These are phyloP conservation scores for Albula goreensis DNA, from an alignment of 2,113 vertebrate species.

Conservation along the genomic window DNA sequence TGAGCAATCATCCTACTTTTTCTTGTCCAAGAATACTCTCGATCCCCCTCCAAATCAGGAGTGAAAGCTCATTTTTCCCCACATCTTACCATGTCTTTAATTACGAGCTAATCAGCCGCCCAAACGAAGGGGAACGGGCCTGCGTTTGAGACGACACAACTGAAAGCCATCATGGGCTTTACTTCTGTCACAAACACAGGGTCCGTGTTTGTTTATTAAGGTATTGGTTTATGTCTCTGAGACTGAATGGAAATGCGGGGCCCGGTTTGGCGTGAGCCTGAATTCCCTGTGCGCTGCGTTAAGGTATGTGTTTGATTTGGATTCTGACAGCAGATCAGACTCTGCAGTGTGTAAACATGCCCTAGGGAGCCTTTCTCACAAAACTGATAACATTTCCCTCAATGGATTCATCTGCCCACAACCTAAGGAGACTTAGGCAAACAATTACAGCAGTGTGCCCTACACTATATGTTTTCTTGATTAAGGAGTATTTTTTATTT, in stretches of 20 bases:
- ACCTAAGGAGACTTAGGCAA: not conserved
- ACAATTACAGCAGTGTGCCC: not conserved
- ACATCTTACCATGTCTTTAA: conserved; percentile 49
- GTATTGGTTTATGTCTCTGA: not conserved
- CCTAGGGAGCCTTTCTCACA: not conserved
- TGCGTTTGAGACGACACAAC: not conserved
- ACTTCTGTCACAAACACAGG: not conserved
- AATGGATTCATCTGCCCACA: not conserved
- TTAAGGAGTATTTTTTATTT: not conserved
- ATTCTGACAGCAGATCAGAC: conserved; percentile 24
- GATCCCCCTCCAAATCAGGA: not conserved
- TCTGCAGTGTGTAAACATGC: conserved; percentile 10
- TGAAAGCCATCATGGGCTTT: not conserved
- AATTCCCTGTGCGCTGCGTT: not conserved
- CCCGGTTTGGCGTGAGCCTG: not conserved
- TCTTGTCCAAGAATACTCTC: conserved; percentile 16
- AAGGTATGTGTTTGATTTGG: not conserved
- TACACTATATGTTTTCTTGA: not conserved
- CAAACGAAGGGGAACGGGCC: conserved; percentile 46
- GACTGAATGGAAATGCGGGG: not conserved
- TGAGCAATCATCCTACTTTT: conserved; percentile 12
- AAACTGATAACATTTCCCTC: conserved; percentile 1
- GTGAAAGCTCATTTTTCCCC: conserved; percentile 35
- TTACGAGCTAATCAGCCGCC: conserved; percentile 58
- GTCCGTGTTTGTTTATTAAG: conserved; percentile 9